These are phyloP conservation scores for Chaetogeoica ovagalla DNA, from an alignment of 2,888 invertebrate genomes.

Conservation along the genomic window DNA sequence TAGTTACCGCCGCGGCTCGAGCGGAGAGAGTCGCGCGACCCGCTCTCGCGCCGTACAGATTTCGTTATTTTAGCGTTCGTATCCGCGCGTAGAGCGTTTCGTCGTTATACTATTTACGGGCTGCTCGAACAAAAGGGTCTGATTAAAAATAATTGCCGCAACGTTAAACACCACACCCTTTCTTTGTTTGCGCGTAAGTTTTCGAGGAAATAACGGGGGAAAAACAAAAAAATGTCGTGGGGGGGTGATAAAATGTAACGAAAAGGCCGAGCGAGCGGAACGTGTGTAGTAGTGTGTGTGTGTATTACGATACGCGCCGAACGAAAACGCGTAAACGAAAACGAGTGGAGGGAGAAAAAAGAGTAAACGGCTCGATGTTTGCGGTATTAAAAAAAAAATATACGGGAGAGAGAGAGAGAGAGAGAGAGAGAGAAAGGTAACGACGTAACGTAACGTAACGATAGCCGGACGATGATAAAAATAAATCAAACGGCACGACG, in stretches of 20 bases:
- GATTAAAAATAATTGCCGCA: constrained; percentile 52
- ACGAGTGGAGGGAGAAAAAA: constrained; percentile 4
- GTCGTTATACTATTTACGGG: constrained; percentile 53
- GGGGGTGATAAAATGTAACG: constrained; percentile 1
- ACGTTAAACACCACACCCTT: constrained; percentile 51
- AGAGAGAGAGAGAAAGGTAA: neutral
- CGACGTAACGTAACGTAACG: constrained; percentile 36
- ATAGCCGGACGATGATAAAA: constrained; percentile 51
- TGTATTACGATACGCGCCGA: neutral
- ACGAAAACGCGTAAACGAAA: constrained; percentile 24
- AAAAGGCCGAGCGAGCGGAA: too few relatives aligned
- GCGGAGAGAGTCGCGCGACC: too few relatives aligned
- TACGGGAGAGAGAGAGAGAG: constrained; percentile 30
- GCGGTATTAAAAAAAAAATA: constrained; percentile 36
- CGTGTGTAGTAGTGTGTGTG: too few relatives aligned
- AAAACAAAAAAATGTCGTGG: constrained; percentile 45
- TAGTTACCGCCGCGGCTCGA: too few relatives aligned
- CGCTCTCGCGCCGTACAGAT: too few relatives aligned
- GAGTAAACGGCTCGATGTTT: constrained; percentile 49
- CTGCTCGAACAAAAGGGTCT: constrained; percentile 51
- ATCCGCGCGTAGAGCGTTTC: constrained; percentile 40
- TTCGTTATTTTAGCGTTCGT: too few relatives aligned
- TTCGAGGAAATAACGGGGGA: constrained; percentile 51
- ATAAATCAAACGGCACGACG: constrained; percentile 52
- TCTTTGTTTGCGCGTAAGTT: constrained; percentile 48